A percentile compares a stretch with the other conserved stretches of the same genome.
Conservation (phyloP, 2,888 invertebrate genomes). For the Opisthograptis luteolata region DNA sequence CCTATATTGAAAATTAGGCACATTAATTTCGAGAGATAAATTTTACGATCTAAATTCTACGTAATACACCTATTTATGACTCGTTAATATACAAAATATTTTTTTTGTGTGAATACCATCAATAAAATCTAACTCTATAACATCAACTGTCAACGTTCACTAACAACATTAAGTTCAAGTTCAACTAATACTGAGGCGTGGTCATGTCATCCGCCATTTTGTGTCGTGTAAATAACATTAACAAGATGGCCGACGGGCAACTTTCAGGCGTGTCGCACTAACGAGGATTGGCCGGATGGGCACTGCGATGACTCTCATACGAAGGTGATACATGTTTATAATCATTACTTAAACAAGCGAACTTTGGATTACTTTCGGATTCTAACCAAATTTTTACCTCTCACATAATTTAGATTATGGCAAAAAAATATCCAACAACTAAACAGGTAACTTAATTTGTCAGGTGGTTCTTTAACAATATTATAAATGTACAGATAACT, state of each 20-base stretch:
- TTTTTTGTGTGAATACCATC: conserved; percentile 15
- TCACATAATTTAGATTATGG: too few species aligned
- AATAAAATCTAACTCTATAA: conserved; percentile 26
- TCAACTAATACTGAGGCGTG: conserved; percentile 44
- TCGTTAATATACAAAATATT: not conserved
- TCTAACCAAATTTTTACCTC: not conserved
- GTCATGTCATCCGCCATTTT: conserved; percentile 56
- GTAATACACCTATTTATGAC: not conserved
- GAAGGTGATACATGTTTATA: conserved; percentile 69
- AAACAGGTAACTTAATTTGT: too few species aligned
- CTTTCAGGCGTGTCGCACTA: conserved; percentile 74
- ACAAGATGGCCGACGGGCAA: conserved; percentile 65
- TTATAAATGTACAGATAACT: too few species aligned
- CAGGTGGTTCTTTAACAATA: too few species aligned
- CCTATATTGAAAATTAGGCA: too few species aligned
- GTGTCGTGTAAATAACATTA: conserved; percentile 74
- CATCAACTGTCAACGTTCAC: conserved; percentile 27
- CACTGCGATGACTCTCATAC: conserved; percentile 77
- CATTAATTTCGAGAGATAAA: too few species aligned
- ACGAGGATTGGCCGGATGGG: conserved; percentile 77
- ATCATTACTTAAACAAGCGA: conserved; percentile 18
- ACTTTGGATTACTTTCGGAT: conserved; percentile 15
- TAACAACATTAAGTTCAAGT: conserved; percentile 18
- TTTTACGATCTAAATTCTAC: too few species aligned
- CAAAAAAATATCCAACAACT: too few species aligned